Base-by-base conservation (phyloP, 2,888 invertebrate species). In the Brenthis hecate region DNA sequence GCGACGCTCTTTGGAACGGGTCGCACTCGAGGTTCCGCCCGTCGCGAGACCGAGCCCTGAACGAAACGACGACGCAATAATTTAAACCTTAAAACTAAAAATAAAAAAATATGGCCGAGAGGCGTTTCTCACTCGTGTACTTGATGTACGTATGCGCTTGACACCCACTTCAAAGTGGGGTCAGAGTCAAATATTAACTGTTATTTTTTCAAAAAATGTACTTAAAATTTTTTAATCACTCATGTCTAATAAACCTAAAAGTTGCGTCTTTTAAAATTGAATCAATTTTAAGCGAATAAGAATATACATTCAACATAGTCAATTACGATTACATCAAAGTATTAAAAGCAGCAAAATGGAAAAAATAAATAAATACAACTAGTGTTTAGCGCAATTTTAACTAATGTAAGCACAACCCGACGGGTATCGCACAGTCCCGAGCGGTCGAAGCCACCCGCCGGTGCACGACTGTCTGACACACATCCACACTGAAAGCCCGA, bases 1-100 rank as follows among this genome's bases (percentile, higher is more conserved):
- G 78, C 75, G 77, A 79, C 85, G 87, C 87, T 88, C 90, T 91
- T 91, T 91, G 91, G 91, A 88, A 87, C 88, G 84, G 86, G 36
- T 43, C 36, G 36, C 36, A 43, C 11, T 43, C 36, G 36, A 43
- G 36, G 36, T 43, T 83, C 56, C 66, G 65, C 56, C 66, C 69
- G 68, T 32, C 65, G 60, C 56, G 63, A 60, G 51, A 61, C 16
- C 65, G 60, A 57, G 63, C 70, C 63, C 72, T 56, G 60, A 68
- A 77, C 65, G 66, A 72, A 71, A 64, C 72, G 62, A 68, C 66
- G 68, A 73, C 73, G 74, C 73, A 75, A 69, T 77, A 70, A 77
- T 69, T 72, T 74, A 75, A 75, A 76, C 68, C 76, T 77, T 78
- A 79, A 76, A 73, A 78, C 74, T 77, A 78, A 78, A 43, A 77